Evolutionary conservation across 2,888 invertebrate species (phyloP), one percentile per base, ranked within the genome.

Genomic region (Leuctra nigra): DNA sequence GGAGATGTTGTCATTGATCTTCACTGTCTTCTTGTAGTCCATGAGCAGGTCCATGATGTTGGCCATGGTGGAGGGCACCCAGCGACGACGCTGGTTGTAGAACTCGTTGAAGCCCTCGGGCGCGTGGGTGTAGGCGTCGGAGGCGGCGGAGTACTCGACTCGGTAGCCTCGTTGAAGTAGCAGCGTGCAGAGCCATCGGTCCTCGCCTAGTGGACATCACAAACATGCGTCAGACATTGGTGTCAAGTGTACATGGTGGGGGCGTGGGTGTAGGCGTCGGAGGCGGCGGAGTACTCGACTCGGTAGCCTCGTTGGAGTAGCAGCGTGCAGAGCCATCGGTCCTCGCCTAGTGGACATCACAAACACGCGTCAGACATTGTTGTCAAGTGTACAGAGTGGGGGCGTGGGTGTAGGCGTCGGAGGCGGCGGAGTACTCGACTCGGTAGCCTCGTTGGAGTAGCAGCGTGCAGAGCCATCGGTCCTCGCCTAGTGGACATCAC

Each of bases 21-120:
- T 76, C 18, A 93, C 84, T 1, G 92, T 91, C 59, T 81, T 78
- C 64, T 86, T 84, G 61, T 87, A 84, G 68, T 91, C 87, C 9
- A 78, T 77, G 0, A 94, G 75, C 57, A 97, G 77, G 72, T 97
- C 96, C 63, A 94, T 77, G 64, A 96, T 93, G 70, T 97, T 97
- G 29, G 94, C 95, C 71, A 94, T 88, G 0, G 96, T 97, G 1
- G 96, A 96, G 1, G 96, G 95, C 59, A 94, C 91, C 96, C 96
- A 97, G 36, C 96, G 82, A 13, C 96, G 81, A 13, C 96, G 81
- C 71, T 96, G 96, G 72, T 93, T 92, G 73, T 86, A 97, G 74
- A 97, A 96, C 71, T 95, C 95, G 63, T 84, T 84, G 71, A 96
- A 96, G 16, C 80, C 81, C 74, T 96, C 95, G 0, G 96, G 96